Evolutionary conservation across 2,797 vertebrate species (phyloP).

Genomic region (Cottoperca gobio): DNA sequence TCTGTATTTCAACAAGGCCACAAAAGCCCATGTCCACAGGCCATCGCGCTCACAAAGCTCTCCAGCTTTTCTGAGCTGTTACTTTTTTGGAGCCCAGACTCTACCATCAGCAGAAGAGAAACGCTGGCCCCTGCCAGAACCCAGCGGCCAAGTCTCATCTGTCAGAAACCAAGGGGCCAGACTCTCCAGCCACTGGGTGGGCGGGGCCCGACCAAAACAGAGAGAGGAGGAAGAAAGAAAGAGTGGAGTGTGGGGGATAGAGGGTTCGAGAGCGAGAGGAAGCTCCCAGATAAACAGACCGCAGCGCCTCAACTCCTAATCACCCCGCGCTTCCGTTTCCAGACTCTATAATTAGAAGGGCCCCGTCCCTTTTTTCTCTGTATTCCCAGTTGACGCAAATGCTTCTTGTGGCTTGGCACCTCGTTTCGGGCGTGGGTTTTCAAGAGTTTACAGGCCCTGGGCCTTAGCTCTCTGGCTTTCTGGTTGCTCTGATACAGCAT

Average conservation of each 20-base stretch:
- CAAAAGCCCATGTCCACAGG: slow-evolving; percentile 88
- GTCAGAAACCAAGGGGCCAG: slow-evolving; percentile 81
- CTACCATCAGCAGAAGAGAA: slow-evolving; percentile 87
- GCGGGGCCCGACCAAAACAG: slow-evolving; percentile 75
- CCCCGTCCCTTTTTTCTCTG: slow-evolving; percentile 91
- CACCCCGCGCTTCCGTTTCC: slow-evolving; percentile 97
- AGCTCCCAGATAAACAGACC: slow-evolving; percentile 99
- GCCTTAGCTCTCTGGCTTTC: slow-evolving; percentile 91
- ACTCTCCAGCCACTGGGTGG: slow-evolving; percentile 72
- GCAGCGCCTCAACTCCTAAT: slow-evolving; percentile 97
- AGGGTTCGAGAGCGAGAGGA: slow-evolving; percentile 83
- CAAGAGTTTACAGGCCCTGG: slow-evolving; percentile 90
- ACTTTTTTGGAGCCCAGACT: slow-evolving; percentile 86
- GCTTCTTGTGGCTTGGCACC: slow-evolving; percentile 99
- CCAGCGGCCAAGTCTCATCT: slow-evolving; percentile 87
- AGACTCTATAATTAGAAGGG: slow-evolving; percentile 99
- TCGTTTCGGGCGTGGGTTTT: slow-evolving; percentile 96
- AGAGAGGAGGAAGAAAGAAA: slow-evolving; percentile 79
- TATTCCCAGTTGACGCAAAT: slow-evolving; percentile 99
- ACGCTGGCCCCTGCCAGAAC: slow-evolving; percentile 78
- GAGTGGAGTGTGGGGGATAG: slow-evolving; percentile 85
- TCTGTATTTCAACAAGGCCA: slow-evolving; percentile 93
- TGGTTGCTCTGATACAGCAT: slow-evolving; percentile 94
- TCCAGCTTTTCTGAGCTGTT: slow-evolving; percentile 67
- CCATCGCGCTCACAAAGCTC: slow-evolving; percentile 75